phyloP scores from a whole-genome alignment of 2,888 invertebrate species.

The Erannis defoliaria region DNA sequence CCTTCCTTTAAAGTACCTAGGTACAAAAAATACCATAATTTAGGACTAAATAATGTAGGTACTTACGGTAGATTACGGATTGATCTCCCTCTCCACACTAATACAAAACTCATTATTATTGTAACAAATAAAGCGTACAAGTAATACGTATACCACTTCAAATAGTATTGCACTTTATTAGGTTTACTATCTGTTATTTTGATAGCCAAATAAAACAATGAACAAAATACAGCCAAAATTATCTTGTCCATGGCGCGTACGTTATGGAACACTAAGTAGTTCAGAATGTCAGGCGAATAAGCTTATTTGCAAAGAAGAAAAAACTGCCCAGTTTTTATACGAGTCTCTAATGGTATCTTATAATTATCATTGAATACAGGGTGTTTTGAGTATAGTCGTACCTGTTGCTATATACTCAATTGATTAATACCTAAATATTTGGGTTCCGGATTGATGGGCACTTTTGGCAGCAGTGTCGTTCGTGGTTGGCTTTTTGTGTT shows the following conservation, averaged over 20 bases:
- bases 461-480: too few relatives aligned
- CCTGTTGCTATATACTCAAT: too few relatives aligned
- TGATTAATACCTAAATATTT: too few relatives aligned
- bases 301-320: slow-evolving; percentile 8
- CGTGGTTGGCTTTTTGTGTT: too few relatives aligned
- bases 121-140: slow-evolving; percentile 8
- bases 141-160: slow-evolving; percentile 22
- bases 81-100: slow-evolving; percentile 15
- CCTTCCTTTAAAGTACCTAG: too few relatives aligned
- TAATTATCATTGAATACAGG: not conserved
- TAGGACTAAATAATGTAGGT: not conserved
- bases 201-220: slow-evolving; percentile 10
- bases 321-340: slow-evolving; percentile 1
- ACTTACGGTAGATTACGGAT: slow-evolving; percentile 11
- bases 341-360: too few relatives aligned
- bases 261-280: not conserved
- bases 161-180: slow-evolving; percentile 25
- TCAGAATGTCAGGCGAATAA: not conserved
- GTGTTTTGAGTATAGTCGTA: not conserved
- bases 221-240: not conserved
- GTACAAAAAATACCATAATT: too few relatives aligned
- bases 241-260: slow-evolving; percentile 9
- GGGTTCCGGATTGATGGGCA: too few relatives aligned
- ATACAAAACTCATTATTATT: not conserved
- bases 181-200: slow-evolving; percentile 18